Base-by-base conservation (phyloP, 2,113 vertebrate species). In the Labeo catla region DNA sequence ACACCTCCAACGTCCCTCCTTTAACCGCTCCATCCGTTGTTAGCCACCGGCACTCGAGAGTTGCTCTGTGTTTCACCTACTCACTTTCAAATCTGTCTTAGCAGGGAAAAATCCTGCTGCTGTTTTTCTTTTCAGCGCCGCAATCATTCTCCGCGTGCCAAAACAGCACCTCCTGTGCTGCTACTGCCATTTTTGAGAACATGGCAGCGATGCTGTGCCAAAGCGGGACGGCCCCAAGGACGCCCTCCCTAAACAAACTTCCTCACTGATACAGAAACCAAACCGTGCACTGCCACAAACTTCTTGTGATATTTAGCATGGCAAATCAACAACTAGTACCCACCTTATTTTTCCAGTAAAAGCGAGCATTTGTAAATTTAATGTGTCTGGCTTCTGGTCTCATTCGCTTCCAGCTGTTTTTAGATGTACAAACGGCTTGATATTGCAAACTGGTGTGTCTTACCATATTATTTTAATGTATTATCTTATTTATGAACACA, bases 111-210 rank as follows among this genome's bases (percentile, higher is more conserved):
- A 9, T 84, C 54, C 79, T 65, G 74, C 87, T 57, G 85, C 54
- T 36, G 54, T 81, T 34, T n/a, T 23, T 87, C 86, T 88, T 92
- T 88, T 89, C 86, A 49, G 74, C 88, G 91, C 92, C 90, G 93
- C 85, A 87, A 91, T 92, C 90, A 93, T 94, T 94, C 91, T 94
- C 91, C 87, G 50, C 36, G 87, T 91, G 92, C 94, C 93, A 94
- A 90, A 81, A 86, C 89, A 45, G 79, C 52, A 86, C 74, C 88
- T 89, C 76, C 74, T 74, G 77, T 89, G 72, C 43, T 34, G 6
- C 43, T 49, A 34, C 59, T 81, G 79, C 79, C 79, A 81, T 47
- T 91, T 92, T 87, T 90, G 91, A 90, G 91, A 91, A 86, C 86
- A 90, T 84, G n/a, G 84, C 76, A 84, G 87, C 90, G 92, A 92